Conservation (phyloP, 1,140 invertebrate genomes). For the Oryzaephilus surinamensis region DNA sequence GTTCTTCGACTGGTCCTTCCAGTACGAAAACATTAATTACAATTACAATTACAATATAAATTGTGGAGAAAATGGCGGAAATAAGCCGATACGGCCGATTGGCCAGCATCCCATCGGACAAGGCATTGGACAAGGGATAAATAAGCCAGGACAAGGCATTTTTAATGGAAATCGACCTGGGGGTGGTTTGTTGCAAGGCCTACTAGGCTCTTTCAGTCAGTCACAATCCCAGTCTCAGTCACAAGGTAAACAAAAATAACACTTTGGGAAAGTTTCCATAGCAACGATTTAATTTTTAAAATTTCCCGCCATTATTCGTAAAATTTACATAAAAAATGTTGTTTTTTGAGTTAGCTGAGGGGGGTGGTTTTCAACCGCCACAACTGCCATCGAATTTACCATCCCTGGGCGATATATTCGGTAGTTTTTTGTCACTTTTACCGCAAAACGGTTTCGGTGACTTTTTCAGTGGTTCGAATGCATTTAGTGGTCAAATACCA, state of each 20-base stretch:
- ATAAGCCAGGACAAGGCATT: not conserved
- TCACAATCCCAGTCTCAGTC: not conserved
- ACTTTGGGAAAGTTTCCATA: not conserved
- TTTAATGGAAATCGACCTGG: not conserved
- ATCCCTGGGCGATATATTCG: not conserved
- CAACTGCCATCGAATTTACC: slow-evolving; percentile 1
- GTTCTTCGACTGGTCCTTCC: slow-evolving; percentile 9
- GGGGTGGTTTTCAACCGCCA: slow-evolving; percentile 1
- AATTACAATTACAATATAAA: slow-evolving; percentile 12
- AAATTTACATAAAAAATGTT: not conserved
- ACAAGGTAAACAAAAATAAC: not conserved
- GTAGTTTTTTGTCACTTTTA: not conserved
- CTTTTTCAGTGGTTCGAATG: slow-evolving; percentile 3
- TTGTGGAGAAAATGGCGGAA: slow-evolving; percentile 4
- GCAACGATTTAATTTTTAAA: not conserved
- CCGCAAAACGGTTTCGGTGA: slow-evolving; percentile 2
- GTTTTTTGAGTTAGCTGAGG: not conserved
- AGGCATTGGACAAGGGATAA: not conserved
- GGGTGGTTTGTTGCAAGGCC: too few relatives aligned
- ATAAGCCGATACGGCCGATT: slow-evolving; percentile 1
- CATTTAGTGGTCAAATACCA: not conserved
- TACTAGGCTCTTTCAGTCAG: slow-evolving; percentile 3
- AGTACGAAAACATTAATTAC: slow-evolving; percentile 7
- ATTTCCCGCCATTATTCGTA: too few relatives aligned
- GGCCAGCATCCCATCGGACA: not conserved